Percentiles rank a stretch among this genome's conserved stretches.
phyloP scores from a whole-genome alignment of 2,888 invertebrate genomes.

The Scrobipalpa atriplicella region DNA sequence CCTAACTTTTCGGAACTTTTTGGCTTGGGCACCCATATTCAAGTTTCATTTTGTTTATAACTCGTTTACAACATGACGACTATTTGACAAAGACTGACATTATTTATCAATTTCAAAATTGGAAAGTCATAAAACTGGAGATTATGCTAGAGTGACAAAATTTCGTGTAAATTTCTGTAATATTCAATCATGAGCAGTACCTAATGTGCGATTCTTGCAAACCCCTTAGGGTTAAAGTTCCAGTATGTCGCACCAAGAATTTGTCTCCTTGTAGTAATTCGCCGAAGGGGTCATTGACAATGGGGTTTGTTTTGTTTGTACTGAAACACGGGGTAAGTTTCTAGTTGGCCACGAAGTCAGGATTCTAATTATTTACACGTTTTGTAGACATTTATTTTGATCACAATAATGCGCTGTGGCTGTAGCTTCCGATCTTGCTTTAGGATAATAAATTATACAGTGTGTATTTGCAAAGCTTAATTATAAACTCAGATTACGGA shows the following conservation, averaged over 20 bases:
- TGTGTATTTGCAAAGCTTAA: background rate
- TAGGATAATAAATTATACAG: background rate
- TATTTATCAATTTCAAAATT: constrained; percentile 22
- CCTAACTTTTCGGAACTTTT: too few species aligned
- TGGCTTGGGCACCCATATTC: too few species aligned
- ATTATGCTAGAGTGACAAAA: background rate
- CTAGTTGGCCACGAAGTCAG: constrained; percentile 13
- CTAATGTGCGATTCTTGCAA: background rate
- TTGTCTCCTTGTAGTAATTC: background rate
- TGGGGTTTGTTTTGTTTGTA: constrained; percentile 14
- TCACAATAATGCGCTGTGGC: background rate
- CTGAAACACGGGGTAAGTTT: constrained; percentile 18
- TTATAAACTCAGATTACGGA: background rate
- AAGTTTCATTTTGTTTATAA: too few species aligned
- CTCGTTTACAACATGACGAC: too few species aligned
- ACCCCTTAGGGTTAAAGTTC: background rate
- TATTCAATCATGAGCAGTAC: background rate
- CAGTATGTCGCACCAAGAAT: background rate
- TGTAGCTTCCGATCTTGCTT: constrained; percentile 17
- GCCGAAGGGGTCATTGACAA: background rate
- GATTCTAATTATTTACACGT: background rate
- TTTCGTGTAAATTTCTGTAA: background rate
- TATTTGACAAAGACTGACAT: constrained; percentile 11
- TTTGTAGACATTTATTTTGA: background rate
- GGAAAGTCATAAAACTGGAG: constrained; percentile 13